Base-by-base conservation (phyloP, 2,113 vertebrate species). In the Semicossyphus pulcher region DNA sequence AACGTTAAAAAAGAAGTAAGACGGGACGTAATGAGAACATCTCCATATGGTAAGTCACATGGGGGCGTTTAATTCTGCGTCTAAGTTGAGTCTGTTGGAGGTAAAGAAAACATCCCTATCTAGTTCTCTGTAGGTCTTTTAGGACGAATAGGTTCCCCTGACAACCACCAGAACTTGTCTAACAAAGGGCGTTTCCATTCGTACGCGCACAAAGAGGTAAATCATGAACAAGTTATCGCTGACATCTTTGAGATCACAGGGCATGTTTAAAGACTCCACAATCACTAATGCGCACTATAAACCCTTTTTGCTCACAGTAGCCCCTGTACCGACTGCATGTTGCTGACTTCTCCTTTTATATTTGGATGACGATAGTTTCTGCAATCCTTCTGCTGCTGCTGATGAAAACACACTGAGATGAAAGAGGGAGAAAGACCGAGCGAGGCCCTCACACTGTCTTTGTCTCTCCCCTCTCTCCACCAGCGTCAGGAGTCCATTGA, bases 361-460 rank as follows among this genome's bases (percentile, higher is more conserved):
- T 58, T 63, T 2, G 47, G 58, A 62, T 74, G 58, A 74, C 4
- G 72, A 80, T 58, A 37, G 53, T 45, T 72, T 49, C 53, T 78
- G 74, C 53, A 81, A 71, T 61, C 70, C 45, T 15, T 4, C 56
- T 58, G 23, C 15, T 18, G 23, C 51, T 39, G 23, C 51, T 32
- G 36, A 37, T 49, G 66, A 66, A 73, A 72, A 63, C 45, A 75
- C 64, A 37, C 18, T 9, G 1, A 54, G 31, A 79, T 71, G 53
- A 83, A 67, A 65, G 59, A 36, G 52, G 26, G 52, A 36, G 58
- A 39, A 21, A 44, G 44, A 80, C 67, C 28, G 9, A 63, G 63
- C 23, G 3, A 56, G 37, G 21, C 26, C 29, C 25, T 61, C 28
- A 14, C 1, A 15, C 10, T 41, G 0, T 54, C 14, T 29, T 0